These are phyloP conservation scores for Grallaria varia DNA, from an alignment of 2,113 vertebrate species.

Conservation along the genomic window DNA sequence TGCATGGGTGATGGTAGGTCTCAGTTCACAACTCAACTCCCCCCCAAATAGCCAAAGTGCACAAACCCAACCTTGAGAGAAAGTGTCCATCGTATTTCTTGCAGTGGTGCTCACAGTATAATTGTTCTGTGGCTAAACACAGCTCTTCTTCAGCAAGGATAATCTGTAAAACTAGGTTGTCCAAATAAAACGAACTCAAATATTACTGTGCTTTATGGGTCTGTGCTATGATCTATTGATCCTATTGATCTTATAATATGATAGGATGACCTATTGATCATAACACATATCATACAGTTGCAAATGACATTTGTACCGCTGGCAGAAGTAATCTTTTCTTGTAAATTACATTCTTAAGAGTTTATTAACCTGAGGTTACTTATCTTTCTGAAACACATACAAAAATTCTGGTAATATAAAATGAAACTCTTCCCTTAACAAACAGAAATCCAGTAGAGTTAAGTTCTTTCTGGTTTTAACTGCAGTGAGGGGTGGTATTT, in stretches of 20 bases:
- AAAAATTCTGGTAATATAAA: neutral
- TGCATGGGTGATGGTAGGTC: neutral
- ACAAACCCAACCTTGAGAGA: neutral
- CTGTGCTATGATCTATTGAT: neutral
- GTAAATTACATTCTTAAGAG: neutral
- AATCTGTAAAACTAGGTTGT: neutral
- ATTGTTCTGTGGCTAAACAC: neutral
- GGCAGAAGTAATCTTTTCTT: neutral
- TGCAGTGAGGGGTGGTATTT: neutral
- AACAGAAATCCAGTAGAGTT: neutral
- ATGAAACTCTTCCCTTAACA: neutral
- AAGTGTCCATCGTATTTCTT: neutral
- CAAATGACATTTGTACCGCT: neutral
- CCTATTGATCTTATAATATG: neutral
- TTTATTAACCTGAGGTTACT: neutral
- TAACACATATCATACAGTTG: neutral
- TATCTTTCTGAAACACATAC: neutral
- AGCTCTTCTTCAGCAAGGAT: neutral
- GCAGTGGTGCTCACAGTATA: neutral
- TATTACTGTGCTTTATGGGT: neutral
- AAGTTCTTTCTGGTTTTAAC: neutral
- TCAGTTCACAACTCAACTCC: rapidly evolving
- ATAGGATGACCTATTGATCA: neutral
- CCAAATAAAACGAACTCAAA: neutral
- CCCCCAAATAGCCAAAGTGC: neutral